Evolutionary conservation across 2,888 invertebrate species (phyloP), one percentile per base, ranked within the genome.

Genomic region (Morpho deidamia): DNA sequence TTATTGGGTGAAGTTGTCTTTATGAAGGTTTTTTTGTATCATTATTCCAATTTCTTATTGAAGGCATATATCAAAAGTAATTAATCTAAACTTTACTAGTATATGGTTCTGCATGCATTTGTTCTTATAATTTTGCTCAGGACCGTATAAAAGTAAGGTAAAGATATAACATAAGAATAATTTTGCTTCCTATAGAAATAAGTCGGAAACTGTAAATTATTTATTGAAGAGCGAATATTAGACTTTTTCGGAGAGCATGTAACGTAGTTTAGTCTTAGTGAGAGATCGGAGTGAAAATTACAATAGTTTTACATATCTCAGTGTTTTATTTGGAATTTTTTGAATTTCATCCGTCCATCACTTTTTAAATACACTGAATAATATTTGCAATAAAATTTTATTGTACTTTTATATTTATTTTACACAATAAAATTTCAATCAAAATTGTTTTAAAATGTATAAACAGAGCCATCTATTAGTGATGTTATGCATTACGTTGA

Each of bases 141-240:
- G 23, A 23, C 23, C 23, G 23, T 23, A 23, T 23, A 23, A 2
- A 1, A 33, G 33, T 44, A 44, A 9, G 38, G 23, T 46, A 14
- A 9, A 23, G 38, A 32, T 45, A n/a, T n/a, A 45, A 23, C 4
- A 46, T 11, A 41, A 48, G 12, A 48, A 34, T 41, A 34, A 48
- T 33, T 58, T 53, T 51, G 59, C 62, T 60, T 63, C 63, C 63
- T 62, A 60, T 60, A 61, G 58, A 32, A 35, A 14, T 65, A 59
- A 61, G 59, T 45, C 8, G 53, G 49, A 62, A 60, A 58, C 61
- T 66, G 61, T 64, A 66, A 56, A 68, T 62, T 68, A 67, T 66
- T 63, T 67, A 67, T 63, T 66, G 64, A 56, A 47, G n/a, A 33
- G 40, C 34, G 11, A 51, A 59, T 53, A 63, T 60, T 63, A 64